phyloP scores from a whole-genome alignment of 2,113 vertebrate species.

The Arizona elegans region DNA sequence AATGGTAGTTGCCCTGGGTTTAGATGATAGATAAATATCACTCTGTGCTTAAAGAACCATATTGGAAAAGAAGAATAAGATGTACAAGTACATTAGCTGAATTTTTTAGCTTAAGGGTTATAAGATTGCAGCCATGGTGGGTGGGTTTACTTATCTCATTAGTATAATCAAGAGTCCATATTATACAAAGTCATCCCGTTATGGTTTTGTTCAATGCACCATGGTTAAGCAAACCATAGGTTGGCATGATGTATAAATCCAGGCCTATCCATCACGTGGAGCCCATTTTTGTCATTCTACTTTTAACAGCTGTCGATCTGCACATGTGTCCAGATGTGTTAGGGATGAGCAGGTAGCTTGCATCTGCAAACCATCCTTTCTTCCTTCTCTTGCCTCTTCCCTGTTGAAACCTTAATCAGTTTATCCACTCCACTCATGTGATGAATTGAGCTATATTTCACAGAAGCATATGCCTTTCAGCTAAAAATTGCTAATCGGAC shows the following conservation, averaged over 20 bases:
- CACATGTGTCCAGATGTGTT: background rate
- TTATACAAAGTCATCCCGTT: background rate
- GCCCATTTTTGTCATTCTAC: background rate
- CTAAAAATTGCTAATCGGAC: too few relatives aligned
- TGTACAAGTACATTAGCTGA: background rate
- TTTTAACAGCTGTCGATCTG: background rate
- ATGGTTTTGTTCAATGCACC: background rate
- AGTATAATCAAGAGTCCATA: background rate
- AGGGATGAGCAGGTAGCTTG: background rate
- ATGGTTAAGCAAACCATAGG: background rate
- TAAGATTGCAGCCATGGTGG: too few relatives aligned
- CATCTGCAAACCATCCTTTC: background rate
- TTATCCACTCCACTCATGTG: background rate
- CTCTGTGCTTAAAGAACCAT: background rate
- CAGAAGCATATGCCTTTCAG: too few relatives aligned
- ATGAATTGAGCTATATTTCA: too few relatives aligned
- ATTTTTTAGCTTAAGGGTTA: background rate
- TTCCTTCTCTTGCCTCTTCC: background rate
- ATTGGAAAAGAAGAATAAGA: background rate
- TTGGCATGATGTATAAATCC: background rate
- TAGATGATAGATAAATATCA: background rate
- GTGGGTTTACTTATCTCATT: background rate
- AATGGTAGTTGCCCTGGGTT: background rate
- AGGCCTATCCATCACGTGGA: background rate
- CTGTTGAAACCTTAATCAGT: background rate